Evolutionary conservation across 35 echinoderm and acorn worm species (phyloP).

Genomic region (Hemicentrotus pulcherrimus): DNA sequence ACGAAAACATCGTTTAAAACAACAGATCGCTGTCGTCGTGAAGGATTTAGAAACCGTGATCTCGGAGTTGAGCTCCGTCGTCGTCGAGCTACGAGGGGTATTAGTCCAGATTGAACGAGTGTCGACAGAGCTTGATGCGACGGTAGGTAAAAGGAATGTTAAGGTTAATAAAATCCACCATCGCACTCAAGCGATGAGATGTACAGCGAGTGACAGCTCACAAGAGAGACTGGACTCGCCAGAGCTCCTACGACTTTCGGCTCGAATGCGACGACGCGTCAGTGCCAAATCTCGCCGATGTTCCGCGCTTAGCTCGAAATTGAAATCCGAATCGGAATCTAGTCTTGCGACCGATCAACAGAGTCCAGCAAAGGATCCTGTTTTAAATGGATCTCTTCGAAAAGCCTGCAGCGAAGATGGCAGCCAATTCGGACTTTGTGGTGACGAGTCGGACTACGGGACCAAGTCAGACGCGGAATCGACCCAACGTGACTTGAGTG

Average conservation of each 20-base stretch:
- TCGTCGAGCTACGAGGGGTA: conserved; percentile 61
- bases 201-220: conserved; percentile 17
- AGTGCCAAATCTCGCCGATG: conserved; percentile 21
- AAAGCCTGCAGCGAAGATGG: conserved; percentile 36
- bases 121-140: conserved; percentile 50
- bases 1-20: conserved; percentile 59
- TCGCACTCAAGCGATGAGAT: neutral
- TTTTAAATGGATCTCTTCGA: neutral
- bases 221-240: conserved; percentile 47
- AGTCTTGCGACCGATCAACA: neutral
- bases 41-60: conserved; percentile 69
- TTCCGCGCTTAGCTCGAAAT: conserved; percentile 18
- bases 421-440: neutral
- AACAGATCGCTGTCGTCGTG: conserved; percentile 66
- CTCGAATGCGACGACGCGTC: neutral
- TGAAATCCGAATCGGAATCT: conserved; percentile 39
- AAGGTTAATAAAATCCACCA: neutral
- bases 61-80: conserved; percentile 65
- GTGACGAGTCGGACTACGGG: conserved; percentile 39
- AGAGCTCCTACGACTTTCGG: neutral
- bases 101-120: conserved; percentile 65
- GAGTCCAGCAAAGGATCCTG: too few relatives aligned
- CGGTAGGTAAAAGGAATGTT: neutral
- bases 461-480: conserved; percentile 31
- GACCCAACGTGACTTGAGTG: neutral